These are phyloP conservation scores for Pocota personata DNA, from an alignment of 2,888 invertebrate species.

Conservation along the genomic window DNA sequence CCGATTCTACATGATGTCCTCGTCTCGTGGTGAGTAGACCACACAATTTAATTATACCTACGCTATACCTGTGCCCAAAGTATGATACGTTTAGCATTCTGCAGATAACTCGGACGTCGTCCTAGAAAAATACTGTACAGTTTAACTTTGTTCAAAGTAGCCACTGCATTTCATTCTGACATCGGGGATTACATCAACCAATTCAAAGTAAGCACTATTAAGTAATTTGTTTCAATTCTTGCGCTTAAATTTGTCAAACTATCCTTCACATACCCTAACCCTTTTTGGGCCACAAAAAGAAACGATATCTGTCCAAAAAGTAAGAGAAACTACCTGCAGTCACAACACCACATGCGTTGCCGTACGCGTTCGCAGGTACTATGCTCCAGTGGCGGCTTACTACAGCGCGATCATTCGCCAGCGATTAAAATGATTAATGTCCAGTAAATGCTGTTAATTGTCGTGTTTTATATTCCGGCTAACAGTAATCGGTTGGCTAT, in stretches of 20 bases:
- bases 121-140: too few relatives aligned
- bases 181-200: too few relatives aligned
- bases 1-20: too few relatives aligned
- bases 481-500: slow-evolving; percentile 66
- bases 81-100: too few relatives aligned
- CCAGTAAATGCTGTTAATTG: slow-evolving; percentile 73
- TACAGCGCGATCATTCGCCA: slow-evolving; percentile 62
- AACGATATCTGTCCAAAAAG: not conserved
- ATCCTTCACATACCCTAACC: slow-evolving; percentile 9
- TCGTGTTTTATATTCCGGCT: slow-evolving; percentile 73
- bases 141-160: too few relatives aligned
- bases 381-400: slow-evolving; percentile 21
- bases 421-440: slow-evolving; percentile 73
- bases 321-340: slow-evolving; percentile 36
- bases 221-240: not conserved
- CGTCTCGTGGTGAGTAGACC: too few relatives aligned
- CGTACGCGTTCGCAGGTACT: slow-evolving; percentile 9
- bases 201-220: too few relatives aligned
- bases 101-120: too few relatives aligned
- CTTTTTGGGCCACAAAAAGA: slow-evolving; percentile 21
- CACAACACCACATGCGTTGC: slow-evolving; percentile 29
- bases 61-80: too few relatives aligned
- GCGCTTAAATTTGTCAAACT: slow-evolving; percentile 19
- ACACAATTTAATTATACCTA: too few relatives aligned
- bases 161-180: too few relatives aligned